Percentiles rank a stretch among this genome's conserved stretches.
Evolutionary conservation across 2,113 vertebrate species (phyloP).

Genomic region (Arothron firmamentum): DNA sequence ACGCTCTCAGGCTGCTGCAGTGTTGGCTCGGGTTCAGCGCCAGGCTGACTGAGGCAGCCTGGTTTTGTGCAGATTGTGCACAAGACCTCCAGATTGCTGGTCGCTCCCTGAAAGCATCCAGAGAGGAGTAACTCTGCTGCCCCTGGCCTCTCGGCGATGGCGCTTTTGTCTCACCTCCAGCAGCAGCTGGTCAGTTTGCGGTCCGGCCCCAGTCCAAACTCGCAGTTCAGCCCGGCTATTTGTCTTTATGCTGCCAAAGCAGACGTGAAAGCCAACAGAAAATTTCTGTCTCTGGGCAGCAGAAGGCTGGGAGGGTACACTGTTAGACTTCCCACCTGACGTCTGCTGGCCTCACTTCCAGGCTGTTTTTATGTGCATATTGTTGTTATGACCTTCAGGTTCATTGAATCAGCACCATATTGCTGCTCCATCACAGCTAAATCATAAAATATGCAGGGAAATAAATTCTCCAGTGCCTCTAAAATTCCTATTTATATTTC

Average conservation of each 20-base stretch:
- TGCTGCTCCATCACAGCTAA: no score
- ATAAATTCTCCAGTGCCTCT: no score
- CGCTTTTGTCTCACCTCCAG: constrained; percentile 30
- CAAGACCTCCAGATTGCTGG: constrained; percentile 34
- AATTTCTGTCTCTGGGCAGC: constrained; percentile 17
- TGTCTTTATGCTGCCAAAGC: constrained; percentile 36
- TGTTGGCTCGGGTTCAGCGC: constrained; percentile 29
- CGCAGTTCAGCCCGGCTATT: constrained; percentile 30
- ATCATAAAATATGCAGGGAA: no score
- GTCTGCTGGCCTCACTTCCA: no score
- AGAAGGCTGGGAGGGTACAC: not conserved
- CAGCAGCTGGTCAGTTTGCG: not conserved
- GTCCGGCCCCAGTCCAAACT: constrained; percentile 23
- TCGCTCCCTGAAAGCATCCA: constrained; percentile 30
- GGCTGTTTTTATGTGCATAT: no score
- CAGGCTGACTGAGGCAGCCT: no score
- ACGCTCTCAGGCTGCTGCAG: not conserved
- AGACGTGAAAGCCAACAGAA: constrained; percentile 30
- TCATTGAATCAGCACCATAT: no score
- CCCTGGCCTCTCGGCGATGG: constrained; percentile 29
- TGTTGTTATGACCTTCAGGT: no score
- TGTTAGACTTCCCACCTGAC: no score
- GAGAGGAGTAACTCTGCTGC: constrained; percentile 30
- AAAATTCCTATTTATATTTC: no score
- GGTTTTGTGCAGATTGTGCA: no score